phyloP scores from a whole-genome alignment of 1,140 invertebrate species.

The Eumaeus atala region DNA sequence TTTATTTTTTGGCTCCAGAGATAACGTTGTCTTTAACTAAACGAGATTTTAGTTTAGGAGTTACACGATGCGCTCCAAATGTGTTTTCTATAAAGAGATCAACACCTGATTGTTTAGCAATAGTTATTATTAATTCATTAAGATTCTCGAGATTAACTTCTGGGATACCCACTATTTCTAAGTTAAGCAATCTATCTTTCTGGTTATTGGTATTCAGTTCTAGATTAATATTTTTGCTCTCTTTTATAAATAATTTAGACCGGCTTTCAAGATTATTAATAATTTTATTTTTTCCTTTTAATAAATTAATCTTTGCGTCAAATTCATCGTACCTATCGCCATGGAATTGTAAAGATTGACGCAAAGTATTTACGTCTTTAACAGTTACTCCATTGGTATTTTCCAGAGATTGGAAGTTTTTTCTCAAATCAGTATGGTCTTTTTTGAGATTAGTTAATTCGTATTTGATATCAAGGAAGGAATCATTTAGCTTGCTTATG shows the following conservation, averaged over 20 bases:
- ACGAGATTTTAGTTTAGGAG: no score
- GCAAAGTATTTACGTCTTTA: no score
- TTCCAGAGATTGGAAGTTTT: no score
- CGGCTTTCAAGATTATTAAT: neutral
- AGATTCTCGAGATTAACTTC: neutral
- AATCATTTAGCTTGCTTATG: no score
- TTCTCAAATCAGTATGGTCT: no score
- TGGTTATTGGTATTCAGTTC: conserved; percentile 7
- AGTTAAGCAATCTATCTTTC: neutral
- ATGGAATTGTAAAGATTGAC: no score
- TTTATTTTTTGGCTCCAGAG: no score
- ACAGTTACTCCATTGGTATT: no score
- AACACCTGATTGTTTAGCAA: neutral
- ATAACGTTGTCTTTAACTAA: no score
- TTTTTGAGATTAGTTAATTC: no score
- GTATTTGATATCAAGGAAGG: no score
- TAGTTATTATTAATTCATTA: neutral
- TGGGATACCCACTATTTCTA: neutral
- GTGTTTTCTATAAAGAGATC: neutral
- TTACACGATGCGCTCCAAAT: neutral
- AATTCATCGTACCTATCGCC: no score
- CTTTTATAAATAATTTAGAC: neutral
- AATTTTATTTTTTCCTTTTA: neutral
- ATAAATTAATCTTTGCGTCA: neutral
- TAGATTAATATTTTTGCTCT: neutral